A percentile compares a stretch with the other conserved stretches of the same genome.
Conservation (phyloP, 2,113 vertebrate genomes). For the Gavia stellata region DNA sequence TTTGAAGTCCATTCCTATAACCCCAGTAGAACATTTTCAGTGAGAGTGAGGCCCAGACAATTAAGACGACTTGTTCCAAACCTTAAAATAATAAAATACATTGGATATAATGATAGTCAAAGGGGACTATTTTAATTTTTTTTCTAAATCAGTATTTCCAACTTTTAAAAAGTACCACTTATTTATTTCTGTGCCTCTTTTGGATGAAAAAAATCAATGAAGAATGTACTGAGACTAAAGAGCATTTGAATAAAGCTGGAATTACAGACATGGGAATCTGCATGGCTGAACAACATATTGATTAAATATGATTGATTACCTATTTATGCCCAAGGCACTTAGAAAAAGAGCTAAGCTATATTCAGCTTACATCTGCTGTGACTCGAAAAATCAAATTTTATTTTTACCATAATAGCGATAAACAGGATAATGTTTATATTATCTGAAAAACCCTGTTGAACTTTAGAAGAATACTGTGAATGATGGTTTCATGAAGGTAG, state of each 20-base stretch:
- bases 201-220: neutral
- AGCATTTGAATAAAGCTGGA: constrained; percentile 45
- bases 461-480: neutral
- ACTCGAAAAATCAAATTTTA: constrained; percentile 49
- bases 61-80: neutral
- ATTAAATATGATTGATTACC: constrained; percentile 64
- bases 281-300: constrained; percentile 50
- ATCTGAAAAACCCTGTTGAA: neutral
- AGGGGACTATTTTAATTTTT: neutral
- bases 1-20: neutral
- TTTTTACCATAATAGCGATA: constrained; percentile 19
- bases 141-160: neutral
- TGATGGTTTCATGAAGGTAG: neutral
- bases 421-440: constrained; percentile 28
- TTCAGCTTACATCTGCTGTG: constrained; percentile 24
- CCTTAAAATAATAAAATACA: neutral
- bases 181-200: neutral
- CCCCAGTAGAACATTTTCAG: neutral
- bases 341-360: constrained; percentile 40
- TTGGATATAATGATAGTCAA: neutral
- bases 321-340: constrained; percentile 20
- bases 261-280: constrained; percentile 40
- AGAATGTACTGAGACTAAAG: neutral
- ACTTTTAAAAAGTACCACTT: neutral
- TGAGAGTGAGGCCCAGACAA: neutral